Evolutionary conservation across 2,888 invertebrate species (phyloP).

Genomic region (Parnassius smintheus): DNA sequence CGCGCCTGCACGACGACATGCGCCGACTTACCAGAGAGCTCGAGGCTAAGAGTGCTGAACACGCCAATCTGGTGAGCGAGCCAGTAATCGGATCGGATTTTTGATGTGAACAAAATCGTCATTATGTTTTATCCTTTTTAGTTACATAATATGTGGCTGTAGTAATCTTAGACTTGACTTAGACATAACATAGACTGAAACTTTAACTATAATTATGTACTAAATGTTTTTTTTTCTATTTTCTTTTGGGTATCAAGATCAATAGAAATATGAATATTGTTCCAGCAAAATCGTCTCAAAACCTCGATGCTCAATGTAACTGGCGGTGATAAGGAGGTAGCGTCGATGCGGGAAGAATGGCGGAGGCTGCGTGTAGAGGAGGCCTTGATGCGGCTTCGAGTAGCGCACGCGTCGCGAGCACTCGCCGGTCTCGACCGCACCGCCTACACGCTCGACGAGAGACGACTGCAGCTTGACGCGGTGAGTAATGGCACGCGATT

Average conservation of each 20-base stretch:
- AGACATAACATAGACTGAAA: too few species aligned
- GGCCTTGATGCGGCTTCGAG: constrained; percentile 84
- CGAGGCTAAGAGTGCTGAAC: constrained; percentile 42
- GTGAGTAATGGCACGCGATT: constrained; percentile 58
- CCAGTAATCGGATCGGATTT: too few species aligned
- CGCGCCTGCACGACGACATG: constrained; percentile 67
- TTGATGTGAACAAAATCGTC: too few species aligned
- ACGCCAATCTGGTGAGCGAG: constrained; percentile 47
- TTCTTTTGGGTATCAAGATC: too few species aligned
- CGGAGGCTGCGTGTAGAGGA: constrained; percentile 74
- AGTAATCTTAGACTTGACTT: too few species aligned
- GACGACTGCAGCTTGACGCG: constrained; percentile 85
- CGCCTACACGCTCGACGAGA: constrained; percentile 85
- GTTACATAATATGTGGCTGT: too few species aligned
- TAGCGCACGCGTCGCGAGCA: constrained; percentile 84
- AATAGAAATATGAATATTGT: background rate
- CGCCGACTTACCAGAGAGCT: constrained; percentile 61
- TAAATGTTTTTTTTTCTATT: too few species aligned
- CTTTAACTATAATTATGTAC: too few species aligned
- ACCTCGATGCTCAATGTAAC: constrained; percentile 61
- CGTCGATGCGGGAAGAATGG: constrained; percentile 48
- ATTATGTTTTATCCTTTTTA: too few species aligned
- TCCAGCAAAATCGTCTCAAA: constrained; percentile 64
- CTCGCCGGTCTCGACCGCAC: constrained; percentile 83
- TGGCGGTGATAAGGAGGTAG: constrained; percentile 61